These are phyloP conservation scores for Aspiorhynchus laticeps DNA, from an alignment of 2,113 vertebrate species.

Conservation along the genomic window DNA sequence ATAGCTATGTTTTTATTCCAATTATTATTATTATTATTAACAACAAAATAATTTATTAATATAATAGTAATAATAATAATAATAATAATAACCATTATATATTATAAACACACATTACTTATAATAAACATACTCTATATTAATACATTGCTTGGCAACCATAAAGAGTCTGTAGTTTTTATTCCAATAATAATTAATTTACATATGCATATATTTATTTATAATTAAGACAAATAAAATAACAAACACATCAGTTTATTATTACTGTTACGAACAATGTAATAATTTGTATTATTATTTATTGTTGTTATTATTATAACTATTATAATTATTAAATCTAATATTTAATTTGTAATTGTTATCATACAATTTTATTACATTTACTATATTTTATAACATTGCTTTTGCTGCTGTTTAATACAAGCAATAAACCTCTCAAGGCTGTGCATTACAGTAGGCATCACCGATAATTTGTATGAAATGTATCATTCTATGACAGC, in stretches of 20 bases:
- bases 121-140: not conserved
- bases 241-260: not conserved
- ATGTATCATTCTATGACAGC: not conserved
- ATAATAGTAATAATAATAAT: too few relatives aligned
- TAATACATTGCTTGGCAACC: not conserved
- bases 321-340: not conserved
- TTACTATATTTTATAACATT: not conserved
- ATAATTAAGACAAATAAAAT: not conserved
- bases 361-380: not conserved
- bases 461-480: not conserved
- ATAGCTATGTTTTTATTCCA: not conserved
- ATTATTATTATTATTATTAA: too few relatives aligned
- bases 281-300: not conserved
- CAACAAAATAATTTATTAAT: too few relatives aligned
- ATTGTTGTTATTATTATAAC: not conserved
- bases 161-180: not conserved
- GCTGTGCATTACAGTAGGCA: not conserved
- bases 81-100: not conserved
- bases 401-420: not conserved
- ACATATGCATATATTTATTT: not conserved
- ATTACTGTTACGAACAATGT: not conserved
- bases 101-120: not conserved
- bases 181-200: not conserved
- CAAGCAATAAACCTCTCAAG: not conserved
- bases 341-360: not conserved